phyloP scores from a whole-genome alignment of 2,797 vertebrate species.

The Rhincodon typus region DNA sequence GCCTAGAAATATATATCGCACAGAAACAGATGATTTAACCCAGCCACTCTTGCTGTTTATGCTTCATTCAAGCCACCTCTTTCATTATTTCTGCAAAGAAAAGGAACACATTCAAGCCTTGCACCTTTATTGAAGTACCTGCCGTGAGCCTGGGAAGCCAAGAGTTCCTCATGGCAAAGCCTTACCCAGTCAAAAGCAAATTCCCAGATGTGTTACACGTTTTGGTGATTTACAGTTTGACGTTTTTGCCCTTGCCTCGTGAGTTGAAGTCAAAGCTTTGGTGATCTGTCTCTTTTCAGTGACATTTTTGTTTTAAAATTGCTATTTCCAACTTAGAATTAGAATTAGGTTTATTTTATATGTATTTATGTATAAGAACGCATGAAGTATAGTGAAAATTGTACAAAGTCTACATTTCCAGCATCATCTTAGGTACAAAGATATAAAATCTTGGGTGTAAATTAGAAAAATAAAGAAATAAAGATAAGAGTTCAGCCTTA shows the following conservation, averaged over 20 bases:
- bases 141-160: not conserved
- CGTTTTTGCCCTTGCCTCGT: not conserved
- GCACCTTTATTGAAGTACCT: not conserved
- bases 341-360: too few relatives aligned
- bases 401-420: too few relatives aligned
- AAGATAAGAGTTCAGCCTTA: too few relatives aligned
- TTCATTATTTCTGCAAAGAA: not conserved
- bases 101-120: not conserved
- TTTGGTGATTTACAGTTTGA: not conserved
- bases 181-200: not conserved
- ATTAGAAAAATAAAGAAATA: too few relatives aligned
- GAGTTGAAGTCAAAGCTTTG: not conserved
- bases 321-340: too few relatives aligned
- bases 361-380: too few relatives aligned
- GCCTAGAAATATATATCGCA: too few relatives aligned
- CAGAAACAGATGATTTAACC: too few relatives aligned
- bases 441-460: too few relatives aligned
- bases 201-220: not conserved
- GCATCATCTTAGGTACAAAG: too few relatives aligned
- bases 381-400: too few relatives aligned
- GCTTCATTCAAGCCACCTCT: not conserved
- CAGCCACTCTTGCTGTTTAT: not conserved
- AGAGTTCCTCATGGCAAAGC: not conserved
- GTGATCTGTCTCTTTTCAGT: not conserved
- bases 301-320: too few relatives aligned